A percentile compares a stretch with the other conserved stretches of the same genome.
Evolutionary conservation across 2,113 vertebrate genomes (phyloP).

Genomic region (Ahaetulla prasina): DNA sequence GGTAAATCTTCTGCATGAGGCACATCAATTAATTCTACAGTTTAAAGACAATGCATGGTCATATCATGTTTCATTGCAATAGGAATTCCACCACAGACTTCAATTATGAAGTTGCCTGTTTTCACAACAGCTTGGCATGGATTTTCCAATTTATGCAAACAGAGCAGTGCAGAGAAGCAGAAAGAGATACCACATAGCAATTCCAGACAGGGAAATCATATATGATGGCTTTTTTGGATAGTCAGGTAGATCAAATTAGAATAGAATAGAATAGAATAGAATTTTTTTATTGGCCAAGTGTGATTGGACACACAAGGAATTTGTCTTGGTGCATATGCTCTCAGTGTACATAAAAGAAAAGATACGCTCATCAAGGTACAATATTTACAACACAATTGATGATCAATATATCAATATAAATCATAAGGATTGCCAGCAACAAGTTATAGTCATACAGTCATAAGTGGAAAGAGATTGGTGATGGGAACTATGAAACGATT

Average conservation of each 20-base stretch:
- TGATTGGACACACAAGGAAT: too few relatives aligned
- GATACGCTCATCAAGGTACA: too few relatives aligned
- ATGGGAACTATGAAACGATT: too few relatives aligned
- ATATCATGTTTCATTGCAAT: background rate
- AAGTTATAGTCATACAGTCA: too few relatives aligned
- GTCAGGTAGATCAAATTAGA: background rate
- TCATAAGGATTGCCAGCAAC: too few relatives aligned
- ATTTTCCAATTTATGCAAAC: constrained; percentile 17
- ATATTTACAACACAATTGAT: too few relatives aligned
- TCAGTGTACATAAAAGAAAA: too few relatives aligned
- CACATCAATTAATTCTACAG: background rate
- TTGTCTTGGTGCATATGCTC: too few relatives aligned
- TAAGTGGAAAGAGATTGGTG: too few relatives aligned
- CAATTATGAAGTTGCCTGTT: background rate
- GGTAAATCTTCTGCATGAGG: background rate
- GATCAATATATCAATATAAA: too few relatives aligned
- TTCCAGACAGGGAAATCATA: background rate
- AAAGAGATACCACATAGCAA: constrained; percentile 8
- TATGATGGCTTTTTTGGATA: background rate
- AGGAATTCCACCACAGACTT: constrained; percentile 2
- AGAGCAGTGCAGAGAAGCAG: background rate
- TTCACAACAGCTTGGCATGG: constrained; percentile 3
- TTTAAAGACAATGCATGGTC: background rate
- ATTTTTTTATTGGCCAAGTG: too few relatives aligned
- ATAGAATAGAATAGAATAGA: too few relatives aligned